Evolutionary conservation across 2,888 invertebrate genomes (phyloP), one percentile per base, ranked within the genome.

Genomic region (Odontomyia ornata): DNA sequence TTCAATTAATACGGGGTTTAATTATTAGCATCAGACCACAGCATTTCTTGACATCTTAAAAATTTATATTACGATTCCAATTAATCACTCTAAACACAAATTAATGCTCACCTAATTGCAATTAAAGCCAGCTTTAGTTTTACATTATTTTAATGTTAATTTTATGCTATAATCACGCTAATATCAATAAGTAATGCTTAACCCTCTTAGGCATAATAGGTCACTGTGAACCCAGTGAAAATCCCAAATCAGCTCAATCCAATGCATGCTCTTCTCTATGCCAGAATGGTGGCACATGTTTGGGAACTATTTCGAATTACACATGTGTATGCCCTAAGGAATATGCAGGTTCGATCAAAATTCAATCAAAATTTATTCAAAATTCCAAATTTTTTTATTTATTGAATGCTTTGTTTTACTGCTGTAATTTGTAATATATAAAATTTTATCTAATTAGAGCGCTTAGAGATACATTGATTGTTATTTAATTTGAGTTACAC

Each of bases 271-370:
- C 83, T 82, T 84, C 85, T 81, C 83, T 84, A 30, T 96, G 96
- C 88, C 89, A 91, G 85, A 93, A 93, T 87, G 88, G 88, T 81
- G 94, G 92, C 82, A 91, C 91, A 76, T 95, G 95, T 86, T 86
- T 88, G 79, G 91, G 92, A 84, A 88, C 85, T 73, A 88, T 89
- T 79, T 90, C 90, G 80, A 90, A 91, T 80, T 93, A 90, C 87
- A 90, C 89, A 82, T 96, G 96, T 89, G 85, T 87, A 80, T 96
- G 96, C 87, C 88, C 89, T 80, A 85, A 88, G 78, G 93, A 93
- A 80, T 93, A 88, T 83, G 89, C 89, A 86, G 93, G 93, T 90
- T 86, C 84, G 85, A 82, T 79, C 75, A 76, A 46, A 27, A 57
- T n/a, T 52, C 60, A 72, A 71, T 30, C 28, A 72, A 71, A 71